Evolutionary conservation across 2,797 vertebrate genomes (phyloP).

Genomic region (Australoheros facetus): DNA sequence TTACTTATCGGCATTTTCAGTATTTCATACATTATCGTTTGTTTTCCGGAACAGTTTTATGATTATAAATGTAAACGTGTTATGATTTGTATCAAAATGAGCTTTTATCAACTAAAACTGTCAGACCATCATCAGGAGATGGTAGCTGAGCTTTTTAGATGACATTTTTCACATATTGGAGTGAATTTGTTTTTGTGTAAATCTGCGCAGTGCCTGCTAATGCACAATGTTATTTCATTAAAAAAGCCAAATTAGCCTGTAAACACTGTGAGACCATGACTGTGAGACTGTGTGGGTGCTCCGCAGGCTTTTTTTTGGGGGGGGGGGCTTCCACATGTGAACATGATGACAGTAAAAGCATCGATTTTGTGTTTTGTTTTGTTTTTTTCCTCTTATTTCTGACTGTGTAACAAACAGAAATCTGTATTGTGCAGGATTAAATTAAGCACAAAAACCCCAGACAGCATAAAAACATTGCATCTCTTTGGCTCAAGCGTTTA

Average conservation of each 20-base stretch:
- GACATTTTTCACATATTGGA: neutral
- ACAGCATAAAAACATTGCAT: accelerated
- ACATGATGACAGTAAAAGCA: neutral
- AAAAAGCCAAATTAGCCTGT: neutral
- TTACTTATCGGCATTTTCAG: neutral
- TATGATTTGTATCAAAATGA: neutral
- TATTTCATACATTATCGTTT: neutral
- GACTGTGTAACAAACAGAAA: neutral
- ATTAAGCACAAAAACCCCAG: neutral
- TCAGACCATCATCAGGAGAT: accelerated
- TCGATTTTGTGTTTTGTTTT: neutral
- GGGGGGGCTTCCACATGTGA: too few relatives aligned
- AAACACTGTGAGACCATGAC: neutral
- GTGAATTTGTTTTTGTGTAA: neutral
- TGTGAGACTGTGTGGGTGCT: neutral
- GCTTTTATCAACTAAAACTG: neutral
- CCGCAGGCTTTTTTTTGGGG: neutral
- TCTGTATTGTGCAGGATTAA: neutral
- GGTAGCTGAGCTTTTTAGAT: too few relatives aligned
- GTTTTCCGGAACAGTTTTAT: neutral
- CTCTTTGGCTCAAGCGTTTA: accelerated
- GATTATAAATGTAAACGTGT: neutral
- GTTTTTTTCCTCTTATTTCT: accelerated
- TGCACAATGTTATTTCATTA: neutral
- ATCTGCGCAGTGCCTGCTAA: neutral